Conservation (phyloP, 1,140 invertebrate species). For the Cardiocondyla obscurior region DNA sequence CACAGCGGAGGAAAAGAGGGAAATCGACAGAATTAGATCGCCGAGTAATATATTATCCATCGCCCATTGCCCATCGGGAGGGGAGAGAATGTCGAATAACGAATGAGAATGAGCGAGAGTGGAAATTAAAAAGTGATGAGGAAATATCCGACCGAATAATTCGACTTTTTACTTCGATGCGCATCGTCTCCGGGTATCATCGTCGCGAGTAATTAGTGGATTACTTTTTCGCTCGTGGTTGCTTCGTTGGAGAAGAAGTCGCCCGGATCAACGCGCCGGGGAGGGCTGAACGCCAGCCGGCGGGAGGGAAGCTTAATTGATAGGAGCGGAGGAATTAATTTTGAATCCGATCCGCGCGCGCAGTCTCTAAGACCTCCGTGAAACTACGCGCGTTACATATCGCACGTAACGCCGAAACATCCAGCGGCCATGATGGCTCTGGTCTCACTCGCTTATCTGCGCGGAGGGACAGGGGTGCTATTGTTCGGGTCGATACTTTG, state of each 20-base stretch:
- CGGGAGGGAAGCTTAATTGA: neutral
- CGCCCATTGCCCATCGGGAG: neutral
- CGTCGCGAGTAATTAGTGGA: no score
- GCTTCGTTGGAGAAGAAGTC: neutral
- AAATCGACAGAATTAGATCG: neutral
- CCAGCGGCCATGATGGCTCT: slow-evolving; percentile 69
- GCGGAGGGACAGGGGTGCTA: slow-evolving; percentile 53
- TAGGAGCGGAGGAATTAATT: neutral
- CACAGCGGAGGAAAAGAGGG: neutral
- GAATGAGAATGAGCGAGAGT: neutral
- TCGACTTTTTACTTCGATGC: neutral
- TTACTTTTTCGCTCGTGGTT: no score
- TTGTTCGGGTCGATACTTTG: slow-evolving; percentile 71
- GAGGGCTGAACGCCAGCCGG: neutral
- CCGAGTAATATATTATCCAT: neutral
- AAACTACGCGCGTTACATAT: neutral
- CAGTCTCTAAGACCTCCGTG: neutral
- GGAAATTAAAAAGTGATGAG: neutral
- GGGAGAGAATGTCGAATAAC: neutral
- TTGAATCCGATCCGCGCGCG: neutral
- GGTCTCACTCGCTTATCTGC: slow-evolving; percentile 71
- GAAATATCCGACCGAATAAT: neutral
- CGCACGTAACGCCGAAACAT: slow-evolving; percentile 50
- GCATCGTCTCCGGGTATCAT: neutral
- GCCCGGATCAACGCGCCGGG: neutral